A percentile compares a stretch with the other conserved stretches of the same genome.
Evolutionary conservation across 2,888 invertebrate species (phyloP).

Genomic region (Xanthorhoe designata): DNA sequence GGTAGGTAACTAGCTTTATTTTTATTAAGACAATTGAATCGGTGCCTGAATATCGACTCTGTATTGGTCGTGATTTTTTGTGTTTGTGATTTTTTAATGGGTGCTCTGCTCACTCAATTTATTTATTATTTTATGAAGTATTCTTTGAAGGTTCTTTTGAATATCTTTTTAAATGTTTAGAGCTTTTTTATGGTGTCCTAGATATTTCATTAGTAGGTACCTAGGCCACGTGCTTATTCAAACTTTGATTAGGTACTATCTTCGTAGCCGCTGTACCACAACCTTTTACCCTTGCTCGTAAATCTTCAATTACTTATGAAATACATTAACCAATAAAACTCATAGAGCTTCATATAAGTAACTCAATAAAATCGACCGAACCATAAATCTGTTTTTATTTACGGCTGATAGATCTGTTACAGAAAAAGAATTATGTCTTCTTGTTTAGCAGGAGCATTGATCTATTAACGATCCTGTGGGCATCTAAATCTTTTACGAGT

Average conservation of each 20-base stretch:
- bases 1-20: no score
- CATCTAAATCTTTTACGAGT: conserved; percentile 39
- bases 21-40: no score
- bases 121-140: no score
- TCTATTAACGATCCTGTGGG: conserved; percentile 48
- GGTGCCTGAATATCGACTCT: no score
- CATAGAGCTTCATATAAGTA: conserved; percentile 49
- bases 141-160: no score
- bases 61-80: no score
- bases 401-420: conserved; percentile 58
- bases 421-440: conserved; percentile 49
- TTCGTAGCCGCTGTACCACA: neutral
- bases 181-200: neutral
- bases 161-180: no score
- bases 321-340: conserved; percentile 47
- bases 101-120: no score
- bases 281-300: conserved; percentile 35
- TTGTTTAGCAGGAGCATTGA: conserved; percentile 46
- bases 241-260: neutral
- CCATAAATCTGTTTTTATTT: conserved; percentile 52
- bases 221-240: neutral
- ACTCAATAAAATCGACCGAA: conserved; percentile 53
- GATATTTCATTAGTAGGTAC: neutral
- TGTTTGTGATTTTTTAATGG: no score
- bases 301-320: conserved; percentile 48